These are phyloP conservation scores for Latheticus oryzae DNA, from an alignment of 2,888 invertebrate species.

Conservation along the genomic window DNA sequence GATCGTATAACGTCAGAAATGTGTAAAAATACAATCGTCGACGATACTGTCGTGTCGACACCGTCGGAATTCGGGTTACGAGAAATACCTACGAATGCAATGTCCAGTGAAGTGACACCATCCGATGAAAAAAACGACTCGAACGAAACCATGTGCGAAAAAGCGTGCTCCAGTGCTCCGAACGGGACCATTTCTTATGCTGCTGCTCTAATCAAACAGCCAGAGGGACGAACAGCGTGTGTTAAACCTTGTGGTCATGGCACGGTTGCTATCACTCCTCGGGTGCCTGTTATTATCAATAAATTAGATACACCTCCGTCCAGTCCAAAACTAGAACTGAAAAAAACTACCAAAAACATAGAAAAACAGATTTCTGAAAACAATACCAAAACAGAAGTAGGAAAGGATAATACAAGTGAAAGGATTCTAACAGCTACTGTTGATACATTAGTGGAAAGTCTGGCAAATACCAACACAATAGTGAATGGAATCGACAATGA, in stretches of 20 bases:
- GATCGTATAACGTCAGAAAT: constrained; percentile 47
- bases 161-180: constrained; percentile 36
- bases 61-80: constrained; percentile 51
- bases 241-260: constrained; percentile 65
- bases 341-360: constrained; percentile 34
- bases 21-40: constrained; percentile 61
- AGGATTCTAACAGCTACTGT: constrained; percentile 5
- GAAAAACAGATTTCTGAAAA: constrained; percentile 5
- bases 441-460: constrained; percentile 20
- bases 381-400: constrained; percentile 25
- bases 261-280: constrained; percentile 60
- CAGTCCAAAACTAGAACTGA: constrained; percentile 60
- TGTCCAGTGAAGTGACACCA: constrained; percentile 51
- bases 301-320: constrained; percentile 56
- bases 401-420: too few species aligned
- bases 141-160: constrained; percentile 50
- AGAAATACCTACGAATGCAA: constrained; percentile 55
- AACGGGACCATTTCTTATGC: constrained; percentile 48
- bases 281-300: constrained; percentile 51
- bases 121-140: constrained; percentile 55
- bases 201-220: constrained; percentile 45
- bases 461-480: constrained; percentile 8
- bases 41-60: constrained; percentile 39
- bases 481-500: constrained; percentile 36
- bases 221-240: constrained; percentile 33